These are phyloP conservation scores for Megathymus violae DNA, from an alignment of 1,140 invertebrate species.

Conservation along the genomic window DNA sequence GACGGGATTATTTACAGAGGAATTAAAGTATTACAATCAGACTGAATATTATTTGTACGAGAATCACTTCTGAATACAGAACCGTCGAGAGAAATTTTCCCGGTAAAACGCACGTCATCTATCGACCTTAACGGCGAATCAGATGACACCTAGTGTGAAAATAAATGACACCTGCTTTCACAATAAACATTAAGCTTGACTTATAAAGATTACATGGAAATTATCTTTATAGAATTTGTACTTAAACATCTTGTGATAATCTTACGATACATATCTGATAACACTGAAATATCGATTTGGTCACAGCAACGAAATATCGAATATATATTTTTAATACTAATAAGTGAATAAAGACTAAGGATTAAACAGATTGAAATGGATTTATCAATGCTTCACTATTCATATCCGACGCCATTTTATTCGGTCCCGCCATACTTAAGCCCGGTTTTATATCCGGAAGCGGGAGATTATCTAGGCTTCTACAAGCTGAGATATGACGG, in stretches of 20 bases:
- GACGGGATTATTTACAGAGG: constrained; percentile 51
- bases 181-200: no score
- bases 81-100: constrained; percentile 28
- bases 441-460: constrained; percentile 53
- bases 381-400: constrained; percentile 51
- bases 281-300: background rate
- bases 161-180: background rate
- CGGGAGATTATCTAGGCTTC: constrained; percentile 59
- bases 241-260: no score
- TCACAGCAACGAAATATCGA: background rate
- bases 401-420: constrained; percentile 52
- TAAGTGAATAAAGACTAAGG: constrained; percentile 19
- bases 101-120: background rate
- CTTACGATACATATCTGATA: background rate
- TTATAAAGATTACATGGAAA: background rate
- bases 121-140: background rate
- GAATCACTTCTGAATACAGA: background rate
- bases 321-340: background rate
- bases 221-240: no score
- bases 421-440: constrained; percentile 57
- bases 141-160: no score
- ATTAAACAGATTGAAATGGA: constrained; percentile 59
- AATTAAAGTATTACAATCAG: constrained; percentile 42
- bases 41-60: constrained; percentile 15
- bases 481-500: constrained; percentile 68